Percentiles rank a stretch among this genome's conserved stretches.
Conservation (phyloP, 2,113 vertebrate species). For the Prochilodus magdalenae region DNA sequence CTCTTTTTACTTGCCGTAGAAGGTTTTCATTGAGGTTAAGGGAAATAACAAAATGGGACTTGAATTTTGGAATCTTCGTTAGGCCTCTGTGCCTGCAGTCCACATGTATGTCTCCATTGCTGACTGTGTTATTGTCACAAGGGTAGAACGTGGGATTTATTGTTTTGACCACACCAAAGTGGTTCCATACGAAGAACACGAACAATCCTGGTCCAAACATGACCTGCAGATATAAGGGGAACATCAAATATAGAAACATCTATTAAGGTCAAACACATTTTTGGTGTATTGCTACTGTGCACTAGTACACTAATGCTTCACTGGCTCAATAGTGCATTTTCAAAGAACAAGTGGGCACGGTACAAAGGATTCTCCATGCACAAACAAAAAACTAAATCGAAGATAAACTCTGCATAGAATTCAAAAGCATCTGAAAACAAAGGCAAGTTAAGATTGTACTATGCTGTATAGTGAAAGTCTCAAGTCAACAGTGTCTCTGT, state of each 20-base stretch:
- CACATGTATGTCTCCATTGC: slow-evolving; percentile 56
- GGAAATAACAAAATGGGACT: slow-evolving; percentile 60
- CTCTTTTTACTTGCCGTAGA: slow-evolving; percentile 55
- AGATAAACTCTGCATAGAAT: too few species aligned
- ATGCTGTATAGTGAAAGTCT: too few species aligned
- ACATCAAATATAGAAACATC: not conserved
- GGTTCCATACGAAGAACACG: slow-evolving; percentile 58
- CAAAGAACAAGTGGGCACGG: too few species aligned
- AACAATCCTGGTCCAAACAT: slow-evolving; percentile 48
- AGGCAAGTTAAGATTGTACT: too few species aligned
- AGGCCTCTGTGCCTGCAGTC: slow-evolving; percentile 71
- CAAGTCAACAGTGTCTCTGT: too few species aligned
- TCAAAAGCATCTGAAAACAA: too few species aligned
- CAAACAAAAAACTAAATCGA: too few species aligned
- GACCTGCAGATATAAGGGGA: slow-evolving; percentile 65
- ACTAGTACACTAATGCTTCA: too few species aligned
- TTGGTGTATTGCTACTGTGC: not conserved
- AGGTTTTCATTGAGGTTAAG: slow-evolving; percentile 71
- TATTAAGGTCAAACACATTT: not conserved
- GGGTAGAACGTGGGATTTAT: slow-evolving; percentile 73
- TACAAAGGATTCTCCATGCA: too few species aligned
- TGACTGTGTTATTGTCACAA: slow-evolving; percentile 67
- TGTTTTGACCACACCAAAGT: slow-evolving; percentile 55
- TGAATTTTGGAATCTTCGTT: slow-evolving; percentile 63
- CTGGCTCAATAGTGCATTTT: too few species aligned